Evolutionary conservation across 1,140 invertebrate genomes (phyloP), one percentile per base, ranked within the genome.

Genomic region (Orussus abietinus): DNA sequence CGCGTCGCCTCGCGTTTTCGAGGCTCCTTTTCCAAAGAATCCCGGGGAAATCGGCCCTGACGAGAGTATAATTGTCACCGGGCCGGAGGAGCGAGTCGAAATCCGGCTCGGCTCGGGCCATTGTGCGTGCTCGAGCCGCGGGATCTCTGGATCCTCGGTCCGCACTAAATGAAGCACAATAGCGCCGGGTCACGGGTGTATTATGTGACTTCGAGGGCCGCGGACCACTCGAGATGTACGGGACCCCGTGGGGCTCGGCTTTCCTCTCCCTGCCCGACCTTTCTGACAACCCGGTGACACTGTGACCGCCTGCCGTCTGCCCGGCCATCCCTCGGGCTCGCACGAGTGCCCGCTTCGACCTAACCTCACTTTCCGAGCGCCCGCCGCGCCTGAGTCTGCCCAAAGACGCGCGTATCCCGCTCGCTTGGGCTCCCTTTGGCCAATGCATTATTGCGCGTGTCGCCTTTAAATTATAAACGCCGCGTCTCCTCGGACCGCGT

Each of bases 31-130:
- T n/a, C n/a, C n/a, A n/a, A n/a, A n/a, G 14, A 38, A 28, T 31
- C 19, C 38, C 20, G 20, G 9, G 26, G 13, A n/a, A n/a, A n/a
- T n/a, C n/a, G n/a, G n/a, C n/a, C n/a, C n/a, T n/a, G 48, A 63
- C 50, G 54, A 60, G 57, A 53, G 60, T 60, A 57, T 66, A 64
- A 66, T 66, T 66, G 57, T 53, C 55, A 57, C 34, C 44, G 28
- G 35, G 37, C 39, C n/a, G n/a, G n/a, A n/a, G n/a, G n/a, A n/a
- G n/a, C n/a, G n/a, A n/a, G n/a, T n/a, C n/a, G n/a, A n/a, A n/a
- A n/a, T 45, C 17, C 13, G 5, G 37, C 30, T 44, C 38, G 25
- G 39, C 17, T 14, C 1, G 13, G 3, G 2, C n/a, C n/a, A n/a
- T n/a, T n/a, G n/a, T n/a, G n/a, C n/a, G n/a, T n/a, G n/a, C n/a